Base-by-base conservation (phyloP, 2,888 invertebrate genomes). In the Podabrus alpinus region DNA sequence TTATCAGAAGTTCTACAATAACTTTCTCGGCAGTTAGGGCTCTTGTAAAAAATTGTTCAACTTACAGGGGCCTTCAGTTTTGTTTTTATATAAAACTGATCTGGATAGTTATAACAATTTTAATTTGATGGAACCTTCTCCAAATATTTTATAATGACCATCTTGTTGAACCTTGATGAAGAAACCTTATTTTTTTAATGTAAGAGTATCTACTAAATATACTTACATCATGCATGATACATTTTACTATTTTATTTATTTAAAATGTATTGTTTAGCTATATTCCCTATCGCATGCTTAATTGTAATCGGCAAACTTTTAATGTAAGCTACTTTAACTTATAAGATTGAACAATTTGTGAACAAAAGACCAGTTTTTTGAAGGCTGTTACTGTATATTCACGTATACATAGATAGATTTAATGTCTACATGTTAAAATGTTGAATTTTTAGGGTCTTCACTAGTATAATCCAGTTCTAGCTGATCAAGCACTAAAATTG, bases 341-440 rank as follows among this genome's bases (percentile, higher is more conserved):
- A 24, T 21, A 29, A 16, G 68, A 59, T 72, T 61, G 25, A 66
- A 69, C 21, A 16, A 29, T 25, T 59, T 70, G 61, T 61, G 15
- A 68, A 71, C 71, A 62, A 76, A 78, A 76, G 79, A 80, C 81
- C 80, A 81, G 80, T 80, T 77, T 79, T 77, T 68, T 79, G 69
- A 80, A 81, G 80, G 81, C 81, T 81, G 80, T 81, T 81, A 80
- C 73, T 80, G 66, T 70, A 59, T 66, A 64, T 64, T 64, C 21
- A 64, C n/a, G 62, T 68, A 70, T 68, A 68, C 68, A 71, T 68
- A 45, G 70, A 25, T 68, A 68, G 70, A 70, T 67, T 67, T 25
- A 25, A 67, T 67, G 67, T 67, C 13, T 67, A 15, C 10, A 67
- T 29, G 29, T 25, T 67, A 29, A 24, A 21, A 15, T 29, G 45